These are phyloP conservation scores for Spea bombifrons DNA, from an alignment of 2,113 vertebrate genomes.

Conservation along the genomic window DNA sequence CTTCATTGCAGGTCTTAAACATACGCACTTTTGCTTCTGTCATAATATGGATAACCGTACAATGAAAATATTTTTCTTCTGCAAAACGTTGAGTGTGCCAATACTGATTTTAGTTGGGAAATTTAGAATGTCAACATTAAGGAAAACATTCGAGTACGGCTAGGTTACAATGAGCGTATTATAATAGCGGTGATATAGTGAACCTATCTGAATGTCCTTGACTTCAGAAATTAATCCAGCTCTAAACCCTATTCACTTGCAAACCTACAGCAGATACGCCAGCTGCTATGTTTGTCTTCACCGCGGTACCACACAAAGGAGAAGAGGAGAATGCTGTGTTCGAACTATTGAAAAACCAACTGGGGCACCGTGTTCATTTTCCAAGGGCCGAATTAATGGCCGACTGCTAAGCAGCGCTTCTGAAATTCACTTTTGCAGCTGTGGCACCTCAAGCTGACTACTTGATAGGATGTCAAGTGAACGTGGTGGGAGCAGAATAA, in stretches of 20 bases:
- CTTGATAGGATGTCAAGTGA: neutral
- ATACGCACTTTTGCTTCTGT: constrained; percentile 31
- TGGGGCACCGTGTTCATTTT: constrained; percentile 4
- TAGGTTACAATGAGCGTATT: constrained; percentile 9
- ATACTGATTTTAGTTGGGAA: neutral
- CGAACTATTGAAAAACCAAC: neutral
- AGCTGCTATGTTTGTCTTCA: neutral
- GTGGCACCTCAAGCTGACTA: neutral
- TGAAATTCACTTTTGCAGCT: neutral
- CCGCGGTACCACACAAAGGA: neutral
- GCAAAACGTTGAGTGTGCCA: neutral
- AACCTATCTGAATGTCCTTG: neutral
- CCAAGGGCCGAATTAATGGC: neutral
- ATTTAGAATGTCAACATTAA: neutral
- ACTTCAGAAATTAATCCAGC: neutral
- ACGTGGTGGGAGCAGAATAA: neutral
- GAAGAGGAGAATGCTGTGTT: neutral
- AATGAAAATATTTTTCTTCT: constrained; percentile 44
- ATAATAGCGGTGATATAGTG: constrained; percentile 1
- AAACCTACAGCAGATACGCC: neutral
- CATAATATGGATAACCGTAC: constrained; percentile 43
- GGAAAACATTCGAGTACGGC: neutral
- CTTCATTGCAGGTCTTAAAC: constrained; percentile 44
- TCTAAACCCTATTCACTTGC: too few relatives aligned
- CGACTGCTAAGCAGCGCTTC: neutral